phyloP scores from a whole-genome alignment of 1,140 invertebrate species.

The Mizuhopecten yessoensis region DNA sequence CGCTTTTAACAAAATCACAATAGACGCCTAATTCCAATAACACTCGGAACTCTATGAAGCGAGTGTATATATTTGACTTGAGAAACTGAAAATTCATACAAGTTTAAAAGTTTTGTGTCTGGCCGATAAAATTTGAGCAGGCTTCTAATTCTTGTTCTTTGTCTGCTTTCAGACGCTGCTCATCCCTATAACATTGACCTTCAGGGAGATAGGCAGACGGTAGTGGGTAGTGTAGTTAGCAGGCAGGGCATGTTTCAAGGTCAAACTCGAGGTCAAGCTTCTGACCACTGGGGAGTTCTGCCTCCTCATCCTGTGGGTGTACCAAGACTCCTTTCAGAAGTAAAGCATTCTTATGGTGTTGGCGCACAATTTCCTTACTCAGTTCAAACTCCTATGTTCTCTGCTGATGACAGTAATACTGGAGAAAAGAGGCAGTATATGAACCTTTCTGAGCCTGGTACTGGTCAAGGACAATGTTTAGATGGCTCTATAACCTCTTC shows the following conservation, averaged over 20 bases:
- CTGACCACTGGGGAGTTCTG: conserved; percentile 5
- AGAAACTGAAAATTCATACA: background rate
- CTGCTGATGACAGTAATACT: background rate
- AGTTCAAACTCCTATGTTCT: background rate
- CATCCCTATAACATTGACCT: background rate
- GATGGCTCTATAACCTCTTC: background rate
- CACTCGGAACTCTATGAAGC: too few relatives aligned
- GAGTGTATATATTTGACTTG: background rate
- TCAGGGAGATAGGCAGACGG: conserved; percentile 10
- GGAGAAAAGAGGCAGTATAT: background rate
- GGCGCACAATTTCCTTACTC: background rate
- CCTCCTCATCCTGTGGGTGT: background rate
- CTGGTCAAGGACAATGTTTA: background rate
- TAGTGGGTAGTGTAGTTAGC: conserved; percentile 17
- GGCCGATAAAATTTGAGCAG: background rate
- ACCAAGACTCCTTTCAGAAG: conserved; percentile 6
- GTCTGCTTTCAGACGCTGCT: conserved; percentile 23
- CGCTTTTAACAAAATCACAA: too few relatives aligned
- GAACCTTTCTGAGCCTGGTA: background rate
- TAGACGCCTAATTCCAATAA: too few relatives aligned
- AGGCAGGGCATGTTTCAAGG: background rate
- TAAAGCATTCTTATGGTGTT: background rate
- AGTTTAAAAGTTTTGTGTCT: background rate
- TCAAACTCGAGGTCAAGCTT: background rate
- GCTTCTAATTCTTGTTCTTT: conserved; percentile 12